Evolutionary conservation across 2,797 vertebrate species (phyloP).

Genomic region (Pseudotriccus pelzelni): DNA sequence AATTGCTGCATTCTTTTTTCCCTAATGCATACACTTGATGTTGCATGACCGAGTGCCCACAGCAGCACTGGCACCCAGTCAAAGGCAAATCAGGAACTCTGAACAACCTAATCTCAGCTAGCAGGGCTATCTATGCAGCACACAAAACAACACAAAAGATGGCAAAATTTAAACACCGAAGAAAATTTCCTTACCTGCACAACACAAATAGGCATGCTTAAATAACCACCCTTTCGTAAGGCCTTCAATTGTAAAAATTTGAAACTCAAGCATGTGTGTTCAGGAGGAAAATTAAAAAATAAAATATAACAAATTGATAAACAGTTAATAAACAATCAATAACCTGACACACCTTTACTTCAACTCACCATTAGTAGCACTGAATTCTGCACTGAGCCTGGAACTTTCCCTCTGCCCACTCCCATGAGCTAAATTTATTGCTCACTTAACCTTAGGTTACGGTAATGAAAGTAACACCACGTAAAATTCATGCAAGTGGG

Average conservation of each 20-base stretch:
- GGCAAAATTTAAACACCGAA: background rate
- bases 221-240: background rate
- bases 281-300: background rate
- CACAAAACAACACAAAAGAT: background rate
- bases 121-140: background rate
- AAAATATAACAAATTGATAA: background rate
- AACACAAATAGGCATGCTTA: background rate
- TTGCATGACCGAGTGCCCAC: background rate
- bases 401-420: background rate
- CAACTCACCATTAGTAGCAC: background rate
- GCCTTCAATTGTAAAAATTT: background rate
- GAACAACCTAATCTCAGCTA: constrained; percentile 8
- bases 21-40: background rate
- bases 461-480: background rate
- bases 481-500: constrained; percentile 13
- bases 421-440: background rate
- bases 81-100: background rate
- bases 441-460: constrained; percentile 1
- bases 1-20: background rate
- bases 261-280: background rate
- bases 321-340: background rate
- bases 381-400: background rate
- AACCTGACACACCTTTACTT: background rate
- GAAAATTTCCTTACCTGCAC: background rate
- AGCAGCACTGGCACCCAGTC: background rate